A percentile compares a stretch with the other conserved stretches of the same genome.
Evolutionary conservation across 2,797 vertebrate genomes (phyloP).

Genomic region (Buceros bicornis): DNA sequence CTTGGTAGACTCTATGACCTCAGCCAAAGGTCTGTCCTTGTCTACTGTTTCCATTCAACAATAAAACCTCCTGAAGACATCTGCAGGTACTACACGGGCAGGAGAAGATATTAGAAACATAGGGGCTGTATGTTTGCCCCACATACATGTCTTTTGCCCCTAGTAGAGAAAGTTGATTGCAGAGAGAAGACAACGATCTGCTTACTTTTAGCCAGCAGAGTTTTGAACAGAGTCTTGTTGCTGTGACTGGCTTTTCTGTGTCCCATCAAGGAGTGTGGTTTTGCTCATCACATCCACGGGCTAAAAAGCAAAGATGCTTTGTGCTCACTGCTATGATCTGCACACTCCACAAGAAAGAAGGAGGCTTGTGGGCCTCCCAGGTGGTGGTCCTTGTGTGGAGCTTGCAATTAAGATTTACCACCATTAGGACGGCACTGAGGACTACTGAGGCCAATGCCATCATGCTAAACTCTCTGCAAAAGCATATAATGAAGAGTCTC

Average conservation of each 20-base stretch:
- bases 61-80: background rate
- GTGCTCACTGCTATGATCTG: background rate
- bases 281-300: background rate
- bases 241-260: rapidly evolving
- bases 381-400: background rate
- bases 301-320: background rate
- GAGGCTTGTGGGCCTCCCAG: background rate
- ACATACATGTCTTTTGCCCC: background rate
- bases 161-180: background rate
- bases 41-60: background rate
- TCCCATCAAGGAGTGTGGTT: background rate
- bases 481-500: background rate
- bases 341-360: background rate
- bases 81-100: rapidly evolving
- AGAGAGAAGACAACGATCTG: background rate
- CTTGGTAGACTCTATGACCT: background rate
- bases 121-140: background rate
- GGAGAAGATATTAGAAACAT: background rate
- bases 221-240: background rate
- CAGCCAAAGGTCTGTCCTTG: background rate
- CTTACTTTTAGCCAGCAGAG: background rate
- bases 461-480: background rate
- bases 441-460: background rate
- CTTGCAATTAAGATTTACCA: background rate
- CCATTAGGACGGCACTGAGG: background rate